Conservation (phyloP, 2,797 vertebrate genomes). For the Enteromius unitaeniatus region DNA sequence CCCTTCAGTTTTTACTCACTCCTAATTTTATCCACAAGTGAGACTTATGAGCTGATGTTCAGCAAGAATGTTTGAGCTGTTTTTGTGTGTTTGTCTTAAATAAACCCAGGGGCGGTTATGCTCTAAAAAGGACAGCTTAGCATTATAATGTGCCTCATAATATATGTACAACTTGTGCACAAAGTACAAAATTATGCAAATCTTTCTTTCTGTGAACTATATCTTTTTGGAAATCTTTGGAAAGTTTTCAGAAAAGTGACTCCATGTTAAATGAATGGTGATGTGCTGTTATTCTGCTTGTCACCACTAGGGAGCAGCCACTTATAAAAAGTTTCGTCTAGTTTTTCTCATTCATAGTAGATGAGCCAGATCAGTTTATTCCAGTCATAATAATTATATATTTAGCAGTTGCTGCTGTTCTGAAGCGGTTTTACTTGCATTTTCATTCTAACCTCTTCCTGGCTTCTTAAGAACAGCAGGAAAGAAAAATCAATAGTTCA, state of each 20-base stretch:
- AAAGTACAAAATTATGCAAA: not conserved
- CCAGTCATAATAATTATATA: not conserved
- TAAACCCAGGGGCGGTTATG: not conserved
- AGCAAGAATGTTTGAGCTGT: not conserved
- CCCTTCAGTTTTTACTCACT: not conserved
- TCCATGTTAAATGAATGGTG: not conserved
- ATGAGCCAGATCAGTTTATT: not conserved
- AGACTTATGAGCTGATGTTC: not conserved
- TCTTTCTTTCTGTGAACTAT: not conserved
- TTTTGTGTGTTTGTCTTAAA: not conserved
- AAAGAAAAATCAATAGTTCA: not conserved
- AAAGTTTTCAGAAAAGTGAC: too few species aligned
- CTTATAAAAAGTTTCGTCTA: not conserved
- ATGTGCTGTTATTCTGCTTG: not conserved
- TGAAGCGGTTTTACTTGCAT: not conserved
- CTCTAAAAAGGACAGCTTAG: not conserved
- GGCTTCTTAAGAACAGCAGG: not conserved
- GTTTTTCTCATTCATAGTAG: not conserved
- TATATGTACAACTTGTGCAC: not conserved
- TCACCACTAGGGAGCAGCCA: constrained; percentile 31
- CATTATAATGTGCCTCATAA: not conserved
- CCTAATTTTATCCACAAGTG: not conserved
- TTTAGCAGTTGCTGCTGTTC: not conserved
- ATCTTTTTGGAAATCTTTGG: not conserved
- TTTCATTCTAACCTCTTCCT: not conserved